Evolutionary conservation across 1,140 invertebrate species (phyloP).

Genomic region (Achroia grisella): DNA sequence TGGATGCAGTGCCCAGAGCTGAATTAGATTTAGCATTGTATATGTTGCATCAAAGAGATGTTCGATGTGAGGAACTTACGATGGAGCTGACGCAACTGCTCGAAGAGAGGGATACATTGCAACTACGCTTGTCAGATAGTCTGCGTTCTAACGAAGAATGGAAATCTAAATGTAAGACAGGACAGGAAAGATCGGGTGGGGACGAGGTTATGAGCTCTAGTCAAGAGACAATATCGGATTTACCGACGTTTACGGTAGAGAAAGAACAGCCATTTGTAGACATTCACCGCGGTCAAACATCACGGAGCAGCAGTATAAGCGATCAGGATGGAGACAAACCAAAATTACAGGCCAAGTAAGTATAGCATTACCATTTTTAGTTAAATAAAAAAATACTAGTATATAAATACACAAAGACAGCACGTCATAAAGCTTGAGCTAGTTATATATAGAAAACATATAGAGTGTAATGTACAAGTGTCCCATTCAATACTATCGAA

Average conservation of each 20-base stretch:
- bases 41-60: conserved; percentile 90
- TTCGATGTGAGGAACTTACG: conserved; percentile 91
- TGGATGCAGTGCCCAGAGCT: conserved; percentile 69
- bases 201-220: conserved; percentile 26
- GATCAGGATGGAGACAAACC: conserved; percentile 55
- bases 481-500: no score
- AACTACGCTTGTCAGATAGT: conserved; percentile 86
- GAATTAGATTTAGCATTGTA: conserved; percentile 89
- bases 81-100: conserved; percentile 87
- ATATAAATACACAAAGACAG: no score
- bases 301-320: conserved; percentile 56
- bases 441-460: no score
- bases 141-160: conserved; percentile 81
- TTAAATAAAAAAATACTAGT: no score
- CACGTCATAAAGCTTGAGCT: no score
- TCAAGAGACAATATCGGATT: conserved; percentile 37
- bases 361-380: no score
- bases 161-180: conserved; percentile 38
- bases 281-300: conserved; percentile 45
- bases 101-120: conserved; percentile 89
- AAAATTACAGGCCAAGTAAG: conserved; percentile 64
- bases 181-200: conserved; percentile 13
- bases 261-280: conserved; percentile 47
- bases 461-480: no score
- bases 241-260: conserved; percentile 36